Percentiles rank a stretch among this genome's conserved stretches.
phyloP scores from a whole-genome alignment of 2,113 vertebrate genomes.

The Pelobates fuscus region DNA sequence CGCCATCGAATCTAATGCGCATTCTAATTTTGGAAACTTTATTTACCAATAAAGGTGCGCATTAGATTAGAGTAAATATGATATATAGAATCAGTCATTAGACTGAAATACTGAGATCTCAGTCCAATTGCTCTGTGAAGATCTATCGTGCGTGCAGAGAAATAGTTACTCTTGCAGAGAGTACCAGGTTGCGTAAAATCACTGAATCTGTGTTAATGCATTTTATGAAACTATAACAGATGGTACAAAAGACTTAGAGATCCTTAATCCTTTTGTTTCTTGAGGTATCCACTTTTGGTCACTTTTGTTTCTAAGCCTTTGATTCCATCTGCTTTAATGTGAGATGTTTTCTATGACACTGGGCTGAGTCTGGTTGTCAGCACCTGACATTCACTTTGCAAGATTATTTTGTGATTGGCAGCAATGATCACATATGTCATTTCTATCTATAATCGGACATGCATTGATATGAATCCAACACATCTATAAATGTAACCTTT shows the following conservation, averaged over 20 bases:
- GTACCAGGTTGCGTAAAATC: not conserved
- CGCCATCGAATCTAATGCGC: too few species aligned
- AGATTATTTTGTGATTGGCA: not conserved
- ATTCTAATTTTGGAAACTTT: too few species aligned
- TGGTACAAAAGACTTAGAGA: slow-evolving; percentile 9
- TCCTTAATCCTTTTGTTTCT: slow-evolving; percentile 21
- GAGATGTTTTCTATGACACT: not conserved
- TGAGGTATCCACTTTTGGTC: slow-evolving; percentile 18
- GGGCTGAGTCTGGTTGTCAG: not conserved
- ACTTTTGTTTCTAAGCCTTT: slow-evolving; percentile 27
- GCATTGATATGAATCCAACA: not conserved
- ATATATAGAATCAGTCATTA: too few species aligned
- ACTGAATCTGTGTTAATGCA: not conserved
- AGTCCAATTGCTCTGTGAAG: too few species aligned
- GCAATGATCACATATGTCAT: not conserved
- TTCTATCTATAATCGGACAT: not conserved
- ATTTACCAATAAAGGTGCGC: too few species aligned
- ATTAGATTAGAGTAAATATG: too few species aligned
- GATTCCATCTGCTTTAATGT: slow-evolving; percentile 17
- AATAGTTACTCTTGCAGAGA: not conserved
- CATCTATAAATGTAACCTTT: not conserved
- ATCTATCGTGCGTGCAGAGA: not conserved
- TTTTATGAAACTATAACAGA: slow-evolving; percentile 27
- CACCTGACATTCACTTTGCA: not conserved
- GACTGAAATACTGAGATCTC: too few species aligned